Evolutionary conservation across 2,888 invertebrate genomes (phyloP).

Genomic region (Sipunculus nudus): DNA sequence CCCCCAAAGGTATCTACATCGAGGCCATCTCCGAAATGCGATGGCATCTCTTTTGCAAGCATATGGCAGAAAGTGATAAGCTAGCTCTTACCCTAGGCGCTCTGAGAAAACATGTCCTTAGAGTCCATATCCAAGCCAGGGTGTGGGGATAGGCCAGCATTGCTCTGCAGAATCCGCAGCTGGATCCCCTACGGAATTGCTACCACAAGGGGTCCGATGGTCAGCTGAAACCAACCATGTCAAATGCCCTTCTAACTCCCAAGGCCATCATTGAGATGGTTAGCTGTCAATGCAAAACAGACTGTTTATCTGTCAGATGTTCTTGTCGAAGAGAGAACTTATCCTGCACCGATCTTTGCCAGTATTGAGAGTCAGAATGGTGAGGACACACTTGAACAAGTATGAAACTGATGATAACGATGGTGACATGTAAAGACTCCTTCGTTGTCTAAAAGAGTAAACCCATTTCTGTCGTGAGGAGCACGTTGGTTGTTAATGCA

Average conservation of each 20-base stretch:
- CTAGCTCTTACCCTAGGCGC: constrained; percentile 17
- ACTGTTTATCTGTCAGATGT: constrained; percentile 10
- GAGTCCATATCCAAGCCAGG: constrained; percentile 1
- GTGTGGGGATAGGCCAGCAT: background rate
- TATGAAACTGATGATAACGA: background rate
- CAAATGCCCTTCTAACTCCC: constrained; percentile 13
- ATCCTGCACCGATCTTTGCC: background rate
- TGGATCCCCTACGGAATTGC: background rate
- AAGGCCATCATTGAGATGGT: constrained; percentile 17
- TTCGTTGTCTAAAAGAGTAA: no score
- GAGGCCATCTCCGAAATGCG: constrained; percentile 10
- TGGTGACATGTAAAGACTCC: background rate
- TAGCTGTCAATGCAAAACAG: constrained; percentile 7
- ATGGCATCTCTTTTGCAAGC: no score
- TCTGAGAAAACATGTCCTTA: constrained; percentile 10
- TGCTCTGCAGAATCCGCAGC: background rate
- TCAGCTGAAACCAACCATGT: constrained; percentile 9
- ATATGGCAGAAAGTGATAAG: no score
- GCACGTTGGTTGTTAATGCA: no score
- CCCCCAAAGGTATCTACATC: constrained; percentile 12
- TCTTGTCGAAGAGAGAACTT: background rate
- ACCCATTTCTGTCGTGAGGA: no score
- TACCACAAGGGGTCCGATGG: background rate
- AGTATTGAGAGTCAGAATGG: background rate
- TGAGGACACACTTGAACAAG: background rate